Percentiles rank a stretch among this genome's conserved stretches.
Conservation (phyloP, 2,797 vertebrate species). For the Sebastes elongatus region DNA sequence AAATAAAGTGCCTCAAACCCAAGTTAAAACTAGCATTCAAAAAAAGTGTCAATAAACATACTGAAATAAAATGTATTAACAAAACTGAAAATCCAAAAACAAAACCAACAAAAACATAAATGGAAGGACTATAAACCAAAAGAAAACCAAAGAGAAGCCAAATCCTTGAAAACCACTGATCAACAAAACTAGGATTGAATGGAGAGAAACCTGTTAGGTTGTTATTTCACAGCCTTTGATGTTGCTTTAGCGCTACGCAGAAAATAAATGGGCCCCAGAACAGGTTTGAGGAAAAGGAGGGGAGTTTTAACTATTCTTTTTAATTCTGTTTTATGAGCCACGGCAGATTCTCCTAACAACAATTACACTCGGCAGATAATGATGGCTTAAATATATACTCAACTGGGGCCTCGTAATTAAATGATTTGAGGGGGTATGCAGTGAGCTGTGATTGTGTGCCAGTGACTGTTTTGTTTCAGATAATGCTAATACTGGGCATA, state of each 20-base stretch:
- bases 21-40: not conserved
- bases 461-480: slow-evolving; percentile 78
- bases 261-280: slow-evolving; percentile 14
- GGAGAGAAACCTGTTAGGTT: not conserved
- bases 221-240: not conserved
- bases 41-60: not conserved
- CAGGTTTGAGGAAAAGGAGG: slow-evolving; percentile 19
- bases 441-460: slow-evolving; percentile 78
- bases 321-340: slow-evolving; percentile 45
- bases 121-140: not conserved
- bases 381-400: slow-evolving; percentile 77
- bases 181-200: not conserved
- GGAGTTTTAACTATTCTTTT: slow-evolving; percentile 47
- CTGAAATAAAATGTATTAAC: not conserved
- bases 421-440: slow-evolving; percentile 76
- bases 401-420: slow-evolving; percentile 77
- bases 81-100: not conserved
- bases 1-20: not conserved
- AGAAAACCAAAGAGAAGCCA: not conserved
- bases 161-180: not conserved
- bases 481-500: slow-evolving; percentile 73
- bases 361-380: slow-evolving; percentile 69
- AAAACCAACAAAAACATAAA: not conserved
- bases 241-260: not conserved
- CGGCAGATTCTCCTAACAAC: slow-evolving; percentile 57